Evolutionary conservation across 37 sponge, comb jelly and placozoan genomes (phyloP).

Genomic region (Tethya wilhelma): DNA sequence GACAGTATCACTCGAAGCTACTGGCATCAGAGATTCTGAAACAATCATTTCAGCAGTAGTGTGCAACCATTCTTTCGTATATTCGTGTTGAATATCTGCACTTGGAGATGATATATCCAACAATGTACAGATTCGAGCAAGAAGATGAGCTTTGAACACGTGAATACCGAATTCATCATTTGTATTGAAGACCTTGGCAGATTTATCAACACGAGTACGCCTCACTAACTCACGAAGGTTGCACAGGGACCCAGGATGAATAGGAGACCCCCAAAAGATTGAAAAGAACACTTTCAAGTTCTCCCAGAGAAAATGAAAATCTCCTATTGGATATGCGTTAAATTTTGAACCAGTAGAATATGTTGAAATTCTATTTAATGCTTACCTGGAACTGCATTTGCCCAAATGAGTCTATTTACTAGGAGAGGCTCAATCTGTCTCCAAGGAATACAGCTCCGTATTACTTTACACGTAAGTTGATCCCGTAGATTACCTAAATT

Average conservation of each 20-base stretch:
- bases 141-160: constrained; percentile 23
- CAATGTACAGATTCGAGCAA: not conserved
- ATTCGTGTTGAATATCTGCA: not conserved
- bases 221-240: constrained; percentile 6
- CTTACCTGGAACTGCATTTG: constrained; percentile 40
- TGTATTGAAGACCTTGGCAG: constrained; percentile 19
- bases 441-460: constrained; percentile 11
- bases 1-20: not conserved
- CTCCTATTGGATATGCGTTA: constrained; percentile 8
- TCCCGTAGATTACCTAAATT: constrained; percentile 32
- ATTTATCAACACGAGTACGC: constrained; percentile 8
- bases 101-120: not conserved
- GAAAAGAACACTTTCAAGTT: constrained; percentile 18
- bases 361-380: too few relatives aligned
- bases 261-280: constrained; percentile 18
- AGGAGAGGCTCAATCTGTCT: not conserved
- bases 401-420: constrained; percentile 19
- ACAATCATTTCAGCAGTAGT: constrained; percentile 11
- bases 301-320: constrained; percentile 40
- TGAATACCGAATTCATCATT: constrained; percentile 23
- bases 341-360: not conserved
- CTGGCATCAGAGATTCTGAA: not conserved
- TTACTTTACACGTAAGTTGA: constrained; percentile 15
- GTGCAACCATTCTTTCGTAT: not conserved
- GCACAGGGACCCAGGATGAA: constrained; percentile 30